Base-by-base conservation (phyloP, 1,140 invertebrate genomes). In the Calephelis virginiensis region DNA sequence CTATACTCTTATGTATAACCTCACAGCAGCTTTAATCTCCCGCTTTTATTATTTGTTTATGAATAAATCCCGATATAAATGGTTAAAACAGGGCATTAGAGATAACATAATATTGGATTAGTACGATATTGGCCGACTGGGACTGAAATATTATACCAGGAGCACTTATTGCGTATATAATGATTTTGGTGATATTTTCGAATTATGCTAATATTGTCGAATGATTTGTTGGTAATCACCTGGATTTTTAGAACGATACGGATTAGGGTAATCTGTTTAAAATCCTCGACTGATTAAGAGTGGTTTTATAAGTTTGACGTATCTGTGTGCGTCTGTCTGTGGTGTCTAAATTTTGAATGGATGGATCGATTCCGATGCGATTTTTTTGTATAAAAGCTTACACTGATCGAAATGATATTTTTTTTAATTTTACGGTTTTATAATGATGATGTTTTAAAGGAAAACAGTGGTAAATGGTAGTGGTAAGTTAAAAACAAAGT, bases 11-110 rank as follows among this genome's bases (percentile, higher is more conserved):
- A 56, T 56, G 37, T 56, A 37, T 56, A 37, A 28, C 8, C 6
- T 17, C 17, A 56, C 8, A 5, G 10, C 8, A 5, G 10, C 14
- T 28, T 28, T 56, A 56, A 56, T 56, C 50, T 56, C 17, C 17
- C 5, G 50, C 50, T 56, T 56, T 56, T 56, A 56, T 56, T 56
- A 56, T 56, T 56, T 28, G 50, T 56, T 56, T 56, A 56, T 56
- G 50, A 37, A 56, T 56, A 56, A 56, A 56, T 28, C 50, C 50
- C 17, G 50, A 56, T 17, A 56, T 56, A 56, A 56, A 56, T 56
- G 17, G 50, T 8, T 10, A 10, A 28, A 56, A 56, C 50, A 43
- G 50, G 50, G 14, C 14, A 56, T 56, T 53, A 53, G 50, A 53
- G 50, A 53, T 53, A 53, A 53, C 17, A 28, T 53, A 37, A 37